Percentiles rank a stretch among this genome's conserved stretches.
phyloP scores from a whole-genome alignment of 1,140 invertebrate genomes.

The Pygmarrhopalites habei region DNA sequence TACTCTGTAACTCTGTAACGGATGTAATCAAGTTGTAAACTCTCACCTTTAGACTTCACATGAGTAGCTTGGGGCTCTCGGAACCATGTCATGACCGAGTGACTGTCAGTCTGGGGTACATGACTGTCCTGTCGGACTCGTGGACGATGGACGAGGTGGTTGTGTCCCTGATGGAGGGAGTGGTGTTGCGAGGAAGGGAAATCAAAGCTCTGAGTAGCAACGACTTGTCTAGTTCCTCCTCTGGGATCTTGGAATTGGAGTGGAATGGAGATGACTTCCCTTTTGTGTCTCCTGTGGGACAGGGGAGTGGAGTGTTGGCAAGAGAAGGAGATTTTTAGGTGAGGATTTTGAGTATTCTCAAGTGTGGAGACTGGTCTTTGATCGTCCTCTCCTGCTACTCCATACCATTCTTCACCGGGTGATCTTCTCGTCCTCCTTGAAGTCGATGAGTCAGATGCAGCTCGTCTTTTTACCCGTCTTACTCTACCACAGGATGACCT shows the following conservation, averaged over 20 bases:
- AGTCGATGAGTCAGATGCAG: neutral
- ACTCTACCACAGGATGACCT: no score
- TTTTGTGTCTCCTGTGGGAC: neutral
- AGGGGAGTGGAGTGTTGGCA: neutral
- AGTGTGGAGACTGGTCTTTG: neutral
- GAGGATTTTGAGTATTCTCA: neutral
- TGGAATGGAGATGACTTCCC: neutral
- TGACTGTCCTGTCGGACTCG: no score
- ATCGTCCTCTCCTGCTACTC: neutral
- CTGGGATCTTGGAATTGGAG: neutral
- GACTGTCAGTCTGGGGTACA: neutral
- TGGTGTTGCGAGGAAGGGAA: neutral
- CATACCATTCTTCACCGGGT: neutral
- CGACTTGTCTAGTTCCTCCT: neutral
- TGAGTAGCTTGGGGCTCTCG: slow-evolving; percentile 25
- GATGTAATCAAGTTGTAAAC: slow-evolving; percentile 23
- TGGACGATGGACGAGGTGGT: no score
- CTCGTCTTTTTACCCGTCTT: neutral
- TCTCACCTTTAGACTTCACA: no score
- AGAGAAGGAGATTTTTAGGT: neutral
- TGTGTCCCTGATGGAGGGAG: no score
- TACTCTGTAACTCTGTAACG: neutral
- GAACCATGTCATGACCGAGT: slow-evolving; percentile 31
- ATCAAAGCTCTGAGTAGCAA: neutral
- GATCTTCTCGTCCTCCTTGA: neutral